Conservation (phyloP, 2,113 vertebrate species). For the Caloenas nicobarica region DNA sequence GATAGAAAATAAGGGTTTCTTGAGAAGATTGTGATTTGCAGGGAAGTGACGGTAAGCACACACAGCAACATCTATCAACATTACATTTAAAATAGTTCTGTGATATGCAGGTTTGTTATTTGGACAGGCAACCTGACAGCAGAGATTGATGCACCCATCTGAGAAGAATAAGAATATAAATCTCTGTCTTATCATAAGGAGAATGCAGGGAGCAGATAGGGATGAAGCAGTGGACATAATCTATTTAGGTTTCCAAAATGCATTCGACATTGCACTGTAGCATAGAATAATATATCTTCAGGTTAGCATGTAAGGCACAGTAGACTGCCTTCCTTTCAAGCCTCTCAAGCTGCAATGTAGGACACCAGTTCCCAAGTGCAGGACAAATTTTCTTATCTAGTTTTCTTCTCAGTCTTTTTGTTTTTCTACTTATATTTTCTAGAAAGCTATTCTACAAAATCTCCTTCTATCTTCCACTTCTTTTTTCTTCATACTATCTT, state of each 20-base stretch:
- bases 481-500: neutral
- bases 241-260: conserved; percentile 61
- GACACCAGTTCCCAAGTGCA: neutral
- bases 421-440: neutral
- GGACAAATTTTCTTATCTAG: neutral
- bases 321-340: neutral
- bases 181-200: conserved; percentile 65
- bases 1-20: neutral
- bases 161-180: conserved; percentile 71
- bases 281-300: conserved; percentile 49
- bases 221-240: conserved; percentile 51
- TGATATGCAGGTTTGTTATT: conserved; percentile 65
- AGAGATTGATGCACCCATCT: conserved; percentile 65
- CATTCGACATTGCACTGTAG: conserved; percentile 49
- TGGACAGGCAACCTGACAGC: conserved; percentile 52
- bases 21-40: neutral
- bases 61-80: conserved; percentile 69
- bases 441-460: neutral
- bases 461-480: neutral
- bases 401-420: neutral
- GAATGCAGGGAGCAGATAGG: conserved; percentile 59
- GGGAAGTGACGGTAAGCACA: conserved; percentile 22
- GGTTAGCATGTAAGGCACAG: neutral
- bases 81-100: conserved; percentile 66
- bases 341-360: neutral